phyloP scores from a whole-genome alignment of 2,113 vertebrate genomes.

The Zosterops japonicus region DNA sequence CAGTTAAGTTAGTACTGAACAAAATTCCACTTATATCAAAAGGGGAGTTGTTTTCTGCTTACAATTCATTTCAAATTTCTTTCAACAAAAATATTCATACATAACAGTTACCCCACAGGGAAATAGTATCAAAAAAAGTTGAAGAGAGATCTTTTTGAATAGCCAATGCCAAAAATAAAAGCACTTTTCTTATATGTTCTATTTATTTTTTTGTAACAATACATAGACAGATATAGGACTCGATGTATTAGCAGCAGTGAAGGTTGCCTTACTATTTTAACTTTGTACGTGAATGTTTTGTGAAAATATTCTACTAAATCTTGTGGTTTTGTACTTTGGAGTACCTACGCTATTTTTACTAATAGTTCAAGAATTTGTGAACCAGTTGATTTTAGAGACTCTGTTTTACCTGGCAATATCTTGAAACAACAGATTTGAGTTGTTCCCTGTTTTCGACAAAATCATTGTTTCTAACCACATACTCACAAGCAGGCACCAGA shows the following conservation, averaged over 20 bases:
- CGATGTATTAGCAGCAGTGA: neutral
- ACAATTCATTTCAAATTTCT: neutral
- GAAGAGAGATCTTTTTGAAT: neutral
- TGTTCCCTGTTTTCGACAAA: neutral
- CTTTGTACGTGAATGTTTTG: neutral
- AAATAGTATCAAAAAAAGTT: neutral
- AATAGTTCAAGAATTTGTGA: neutral
- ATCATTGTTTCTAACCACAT: neutral
- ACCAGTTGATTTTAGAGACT: neutral
- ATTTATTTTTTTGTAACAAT: neutral
- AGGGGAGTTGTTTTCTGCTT: neutral
- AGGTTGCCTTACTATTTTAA: neutral
- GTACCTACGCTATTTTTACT: neutral
- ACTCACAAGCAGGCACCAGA: neutral
- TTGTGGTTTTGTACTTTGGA: neutral
- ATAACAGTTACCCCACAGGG: neutral
- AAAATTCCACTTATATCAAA: neutral
- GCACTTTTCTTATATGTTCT: neutral
- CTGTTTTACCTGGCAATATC: slow-evolving; percentile 36
- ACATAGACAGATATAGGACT: neutral
- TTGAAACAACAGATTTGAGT: slow-evolving; percentile 21
- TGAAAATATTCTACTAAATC: neutral
- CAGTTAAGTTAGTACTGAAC: neutral
- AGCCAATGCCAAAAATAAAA: neutral
- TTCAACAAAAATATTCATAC: slow-evolving; percentile 10